Evolutionary conservation across 2,797 vertebrate genomes (phyloP).

Genomic region (Hephaestus fuliginosus): DNA sequence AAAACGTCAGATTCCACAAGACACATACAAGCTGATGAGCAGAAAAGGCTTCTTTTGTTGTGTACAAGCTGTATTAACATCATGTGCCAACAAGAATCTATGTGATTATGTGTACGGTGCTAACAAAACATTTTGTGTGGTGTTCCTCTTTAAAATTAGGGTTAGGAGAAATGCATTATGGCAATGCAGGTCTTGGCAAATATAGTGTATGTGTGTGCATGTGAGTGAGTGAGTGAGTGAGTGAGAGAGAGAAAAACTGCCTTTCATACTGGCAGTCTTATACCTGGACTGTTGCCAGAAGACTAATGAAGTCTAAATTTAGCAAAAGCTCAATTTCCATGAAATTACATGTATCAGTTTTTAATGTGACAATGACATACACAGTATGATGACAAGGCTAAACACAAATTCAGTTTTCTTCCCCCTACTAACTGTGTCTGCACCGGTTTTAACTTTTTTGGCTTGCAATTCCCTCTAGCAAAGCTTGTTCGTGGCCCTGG

Average conservation of each 20-base stretch:
- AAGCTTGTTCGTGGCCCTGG: not conserved
- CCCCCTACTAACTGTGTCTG: not conserved
- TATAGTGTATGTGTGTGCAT: not conserved
- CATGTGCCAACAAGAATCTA: not conserved
- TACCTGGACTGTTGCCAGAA: constrained; percentile 30
- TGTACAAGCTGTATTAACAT: too few species aligned
- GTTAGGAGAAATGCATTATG: not conserved
- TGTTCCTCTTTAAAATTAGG: too few species aligned
- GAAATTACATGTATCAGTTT: constrained; percentile 37
- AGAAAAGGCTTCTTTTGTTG: too few species aligned
- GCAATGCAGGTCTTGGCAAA: not conserved
- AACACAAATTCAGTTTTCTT: not conserved
- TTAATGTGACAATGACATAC: constrained; percentile 23
- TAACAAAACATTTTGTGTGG: not conserved
- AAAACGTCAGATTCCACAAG: not conserved
- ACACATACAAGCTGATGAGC: not conserved
- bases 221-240: not conserved
- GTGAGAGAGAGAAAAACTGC: not conserved
- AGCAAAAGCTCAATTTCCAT: constrained; percentile 44
- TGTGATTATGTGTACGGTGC: not conserved
- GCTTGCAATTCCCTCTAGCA: constrained; percentile 9
- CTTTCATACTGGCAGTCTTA: not conserved
- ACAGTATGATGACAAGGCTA: not conserved
- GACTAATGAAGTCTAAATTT: constrained; percentile 39
- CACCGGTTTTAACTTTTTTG: constrained; percentile 1